Conservation (phyloP, 2,888 invertebrate genomes). For the Sialis fuliginosa region DNA sequence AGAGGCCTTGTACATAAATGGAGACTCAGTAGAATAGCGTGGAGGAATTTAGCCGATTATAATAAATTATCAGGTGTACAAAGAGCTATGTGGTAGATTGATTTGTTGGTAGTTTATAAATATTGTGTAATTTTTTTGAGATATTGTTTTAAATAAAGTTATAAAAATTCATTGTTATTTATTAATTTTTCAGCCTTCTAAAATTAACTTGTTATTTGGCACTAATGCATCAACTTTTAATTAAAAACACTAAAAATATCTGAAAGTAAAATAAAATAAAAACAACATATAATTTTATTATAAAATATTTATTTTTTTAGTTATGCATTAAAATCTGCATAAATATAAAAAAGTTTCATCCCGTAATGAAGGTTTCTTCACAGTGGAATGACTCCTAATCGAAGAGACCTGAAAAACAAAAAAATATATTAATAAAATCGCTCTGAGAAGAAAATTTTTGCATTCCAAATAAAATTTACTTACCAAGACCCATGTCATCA, state of each 20-base stretch:
- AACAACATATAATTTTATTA: background rate
- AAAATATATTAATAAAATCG: conserved; percentile 6
- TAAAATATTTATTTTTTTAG: background rate
- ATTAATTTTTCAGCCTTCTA: background rate
- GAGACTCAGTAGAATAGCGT: conserved; percentile 80
- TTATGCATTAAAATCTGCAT: conserved; percentile 11
- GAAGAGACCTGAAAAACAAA: conserved; percentile 51
- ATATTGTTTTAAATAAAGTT: background rate
- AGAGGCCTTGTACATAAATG: conserved; percentile 64
- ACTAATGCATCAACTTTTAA: background rate
- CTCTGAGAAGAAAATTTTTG: too few relatives aligned
- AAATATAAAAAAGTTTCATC: conserved; percentile 11
- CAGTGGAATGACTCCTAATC: conserved; percentile 34
- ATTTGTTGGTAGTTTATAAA: background rate
- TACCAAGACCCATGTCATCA: conserved; percentile 89
- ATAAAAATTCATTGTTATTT: background rate
- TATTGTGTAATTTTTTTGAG: too few relatives aligned
- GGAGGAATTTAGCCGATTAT: conserved; percentile 82
- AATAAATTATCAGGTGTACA: conserved; percentile 84
- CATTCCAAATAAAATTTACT: conserved; percentile 15
- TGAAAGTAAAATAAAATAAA: too few relatives aligned
- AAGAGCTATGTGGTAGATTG: conserved; percentile 74
- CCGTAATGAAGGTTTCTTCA: background rate
- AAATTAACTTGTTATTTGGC: background rate
- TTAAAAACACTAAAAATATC: background rate